Percentiles rank a stretch among this genome's conserved stretches.
Evolutionary conservation across 2,888 invertebrate genomes (phyloP).

Genomic region (Unio delphinus): DNA sequence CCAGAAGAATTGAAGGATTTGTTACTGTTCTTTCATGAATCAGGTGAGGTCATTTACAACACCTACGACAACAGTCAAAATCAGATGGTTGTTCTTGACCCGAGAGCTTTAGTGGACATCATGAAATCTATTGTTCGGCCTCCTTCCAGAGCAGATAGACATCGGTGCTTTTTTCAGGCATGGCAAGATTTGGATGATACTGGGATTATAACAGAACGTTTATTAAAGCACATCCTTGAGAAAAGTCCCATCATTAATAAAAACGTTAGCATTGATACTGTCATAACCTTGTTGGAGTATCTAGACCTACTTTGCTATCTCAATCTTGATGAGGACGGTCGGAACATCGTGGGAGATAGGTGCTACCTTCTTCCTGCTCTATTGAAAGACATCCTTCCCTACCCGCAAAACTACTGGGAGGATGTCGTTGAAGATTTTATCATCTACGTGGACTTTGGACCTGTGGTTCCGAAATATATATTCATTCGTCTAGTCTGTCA

Average conservation of each 20-base stretch:
- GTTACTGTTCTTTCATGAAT: conserved; percentile 28
- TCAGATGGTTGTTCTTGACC: conserved; percentile 38
- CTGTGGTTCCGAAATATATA: conserved; percentile 26
- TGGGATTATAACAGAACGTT: conserved; percentile 15
- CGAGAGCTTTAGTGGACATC: conserved; percentile 35
- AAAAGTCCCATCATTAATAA: conserved; percentile 12
- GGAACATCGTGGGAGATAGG: conserved; percentile 14
- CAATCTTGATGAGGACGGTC: conserved; percentile 16
- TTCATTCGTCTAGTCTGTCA: conserved; percentile 36
- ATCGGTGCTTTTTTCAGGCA: conserved; percentile 14
- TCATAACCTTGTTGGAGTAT: conserved; percentile 19
- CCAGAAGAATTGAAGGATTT: conserved; percentile 33
- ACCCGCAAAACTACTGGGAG: conserved; percentile 31
- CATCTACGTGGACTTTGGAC: conserved; percentile 28
- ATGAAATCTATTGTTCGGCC: conserved; percentile 23
- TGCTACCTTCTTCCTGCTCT: conserved; percentile 33
- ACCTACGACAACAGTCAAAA: conserved; percentile 35
- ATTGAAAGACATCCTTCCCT: conserved; percentile 23
- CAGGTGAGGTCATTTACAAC: conserved; percentile 41
- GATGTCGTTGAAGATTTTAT: conserved; percentile 16
- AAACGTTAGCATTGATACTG: conserved; percentile 8
- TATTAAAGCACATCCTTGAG: conserved; percentile 21
- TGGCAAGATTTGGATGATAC: conserved; percentile 24
- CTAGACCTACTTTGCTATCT: conserved; percentile 26
- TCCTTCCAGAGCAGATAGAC: conserved; percentile 17